These are phyloP conservation scores for Palythoa grandis DNA, from an alignment of 92 coral and sea anemone genomes.

Conservation along the genomic window DNA sequence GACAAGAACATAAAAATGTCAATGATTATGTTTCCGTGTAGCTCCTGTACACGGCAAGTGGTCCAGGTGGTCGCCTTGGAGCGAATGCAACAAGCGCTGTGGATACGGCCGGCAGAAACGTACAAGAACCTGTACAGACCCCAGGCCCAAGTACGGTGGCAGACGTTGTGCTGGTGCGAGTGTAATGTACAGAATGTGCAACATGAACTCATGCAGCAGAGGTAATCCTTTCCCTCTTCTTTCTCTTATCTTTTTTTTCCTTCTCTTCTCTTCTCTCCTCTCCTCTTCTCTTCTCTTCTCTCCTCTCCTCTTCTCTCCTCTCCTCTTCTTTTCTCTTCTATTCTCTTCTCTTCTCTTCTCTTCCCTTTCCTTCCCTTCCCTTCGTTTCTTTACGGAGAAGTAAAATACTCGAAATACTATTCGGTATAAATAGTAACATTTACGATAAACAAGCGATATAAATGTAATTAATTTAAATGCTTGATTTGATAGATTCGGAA, in stretches of 20 bases:
- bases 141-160: constrained; percentile 83
- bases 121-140: constrained; percentile 79
- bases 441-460: no score
- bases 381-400: no score
- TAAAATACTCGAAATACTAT: no score
- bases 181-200: constrained; percentile 70
- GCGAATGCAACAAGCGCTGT: constrained; percentile 73
- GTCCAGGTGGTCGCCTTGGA: constrained; percentile 90
- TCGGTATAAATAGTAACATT: no score
- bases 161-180: constrained; percentile 65
- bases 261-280: no score
- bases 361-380: no score
- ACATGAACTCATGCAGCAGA: constrained; percentile 67
- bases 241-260: not conserved
- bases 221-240: constrained; percentile 43
- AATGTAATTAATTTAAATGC: not conserved
- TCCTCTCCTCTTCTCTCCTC: no score
- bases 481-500: constrained; percentile 46
- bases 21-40: constrained; percentile 23
- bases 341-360: no score
- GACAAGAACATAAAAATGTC: no score
- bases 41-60: constrained; percentile 92
- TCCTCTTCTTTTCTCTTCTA: no score
- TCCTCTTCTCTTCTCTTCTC: no score
- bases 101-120: constrained; percentile 79